Evolutionary conservation across 2,797 vertebrate species (phyloP).

Genomic region (Mormyrops attenuatus): DNA sequence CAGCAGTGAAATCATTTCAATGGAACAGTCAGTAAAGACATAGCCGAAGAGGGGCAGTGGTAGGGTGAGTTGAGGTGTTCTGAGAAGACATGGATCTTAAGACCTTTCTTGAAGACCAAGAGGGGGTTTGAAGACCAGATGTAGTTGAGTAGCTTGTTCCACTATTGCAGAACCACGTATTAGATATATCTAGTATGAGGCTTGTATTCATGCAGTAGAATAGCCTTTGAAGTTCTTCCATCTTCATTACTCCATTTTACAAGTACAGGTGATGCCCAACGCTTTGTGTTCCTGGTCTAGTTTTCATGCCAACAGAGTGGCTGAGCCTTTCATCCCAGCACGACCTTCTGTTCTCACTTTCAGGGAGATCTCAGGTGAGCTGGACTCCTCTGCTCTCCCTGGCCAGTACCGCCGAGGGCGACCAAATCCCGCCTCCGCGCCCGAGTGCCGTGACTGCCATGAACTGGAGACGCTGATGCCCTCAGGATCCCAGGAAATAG

Average conservation of each 20-base stretch:
- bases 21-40: background rate
- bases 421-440: conserved; percentile 58
- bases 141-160: background rate
- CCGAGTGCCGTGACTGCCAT: conserved; percentile 71
- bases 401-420: conserved; percentile 71
- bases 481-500: conserved; percentile 64
- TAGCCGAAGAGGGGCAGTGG: background rate
- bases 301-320: background rate
- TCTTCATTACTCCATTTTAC: background rate
- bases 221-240: background rate
- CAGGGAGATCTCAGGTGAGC: conserved; percentile 73
- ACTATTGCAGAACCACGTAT: background rate
- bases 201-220: background rate
- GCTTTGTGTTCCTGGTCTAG: background rate
- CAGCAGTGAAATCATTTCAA: background rate
- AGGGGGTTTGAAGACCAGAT: background rate
- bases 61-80: background rate
- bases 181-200: background rate
- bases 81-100: background rate
- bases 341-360: background rate
- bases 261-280: background rate
- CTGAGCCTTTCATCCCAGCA: background rate
- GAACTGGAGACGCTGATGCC: conserved; percentile 94
- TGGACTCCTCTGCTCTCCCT: conserved; percentile 65
- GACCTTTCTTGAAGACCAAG: background rate